These are phyloP conservation scores for Alsophila aescularia DNA, from an alignment of 2,888 invertebrate genomes.

Conservation along the genomic window DNA sequence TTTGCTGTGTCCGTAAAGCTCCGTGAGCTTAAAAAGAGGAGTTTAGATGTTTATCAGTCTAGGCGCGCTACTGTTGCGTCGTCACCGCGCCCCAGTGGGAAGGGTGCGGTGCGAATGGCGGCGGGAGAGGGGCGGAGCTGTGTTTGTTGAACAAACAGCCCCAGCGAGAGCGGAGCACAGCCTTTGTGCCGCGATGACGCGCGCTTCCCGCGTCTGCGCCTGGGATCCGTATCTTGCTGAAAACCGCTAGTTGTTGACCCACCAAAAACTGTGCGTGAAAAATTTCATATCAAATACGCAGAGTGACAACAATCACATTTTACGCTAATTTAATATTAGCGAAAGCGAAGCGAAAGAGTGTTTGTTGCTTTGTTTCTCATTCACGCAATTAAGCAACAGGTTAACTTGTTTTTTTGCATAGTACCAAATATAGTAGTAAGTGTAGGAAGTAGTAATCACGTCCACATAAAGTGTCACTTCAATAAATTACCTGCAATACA, in stretches of 20 bases:
- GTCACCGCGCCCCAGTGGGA: slow-evolving; percentile 7
- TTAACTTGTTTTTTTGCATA: too few species aligned
- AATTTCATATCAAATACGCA: too few species aligned
- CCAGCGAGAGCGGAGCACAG: slow-evolving; percentile 47
- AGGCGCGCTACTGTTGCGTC: slow-evolving; percentile 25
- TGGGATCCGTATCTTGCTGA: neutral
- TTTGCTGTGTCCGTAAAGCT: neutral
- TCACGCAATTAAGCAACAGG: too few species aligned
- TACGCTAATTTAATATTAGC: too few species aligned
- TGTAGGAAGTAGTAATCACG: too few species aligned
- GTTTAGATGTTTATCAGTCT: slow-evolving; percentile 20
- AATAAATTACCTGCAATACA: too few species aligned
- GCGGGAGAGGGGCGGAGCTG: slow-evolving; percentile 39
- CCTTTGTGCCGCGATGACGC: slow-evolving; percentile 66
- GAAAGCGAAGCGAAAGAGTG: too few species aligned
- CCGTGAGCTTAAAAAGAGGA: neutral
- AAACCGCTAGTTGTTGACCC: neutral
- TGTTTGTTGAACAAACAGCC: slow-evolving; percentile 77
- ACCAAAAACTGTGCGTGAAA: neutral
- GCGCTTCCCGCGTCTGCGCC: slow-evolving; percentile 18
- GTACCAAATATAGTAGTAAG: too few species aligned
- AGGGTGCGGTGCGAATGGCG: neutral
- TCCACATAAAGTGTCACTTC: too few species aligned
- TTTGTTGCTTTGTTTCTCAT: too few species aligned
- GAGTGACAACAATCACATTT: too few species aligned